These are phyloP conservation scores for Uloborus diversus DNA, from an alignment of 1,140 invertebrate species.

Conservation along the genomic window DNA sequence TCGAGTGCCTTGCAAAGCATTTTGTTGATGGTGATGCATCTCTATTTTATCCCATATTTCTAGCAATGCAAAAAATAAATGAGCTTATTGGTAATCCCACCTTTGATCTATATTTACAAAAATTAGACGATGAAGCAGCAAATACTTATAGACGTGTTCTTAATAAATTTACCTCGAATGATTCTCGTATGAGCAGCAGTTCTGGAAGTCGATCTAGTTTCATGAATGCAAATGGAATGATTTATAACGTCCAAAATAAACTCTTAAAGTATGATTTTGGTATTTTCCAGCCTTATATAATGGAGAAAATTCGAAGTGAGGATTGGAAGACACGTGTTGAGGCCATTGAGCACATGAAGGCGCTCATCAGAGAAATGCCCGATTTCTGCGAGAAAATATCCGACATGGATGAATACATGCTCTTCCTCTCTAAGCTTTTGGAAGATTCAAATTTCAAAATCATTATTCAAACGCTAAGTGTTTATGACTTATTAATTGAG, in stretches of 20 bases:
- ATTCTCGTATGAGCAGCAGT: conserved; percentile 33
- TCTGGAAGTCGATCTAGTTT: conserved; percentile 47
- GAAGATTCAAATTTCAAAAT: conserved; percentile 55
- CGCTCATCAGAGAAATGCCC: conserved; percentile 27
- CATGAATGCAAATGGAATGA: conserved; percentile 22
- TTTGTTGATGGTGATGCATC: conserved; percentile 58
- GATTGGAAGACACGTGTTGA: conserved; percentile 71
- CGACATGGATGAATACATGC: conserved; percentile 51
- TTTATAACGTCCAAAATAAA: not conserved
- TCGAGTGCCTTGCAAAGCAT: conserved; percentile 57
- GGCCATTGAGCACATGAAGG: conserved; percentile 70
- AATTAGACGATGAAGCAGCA: conserved; percentile 43
- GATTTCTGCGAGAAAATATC: conserved; percentile 47
- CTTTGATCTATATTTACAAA: conserved; percentile 50
- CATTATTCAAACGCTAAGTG: conserved; percentile 41
- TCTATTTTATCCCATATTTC: conserved; percentile 59
- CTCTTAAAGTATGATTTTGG: conserved; percentile 46
- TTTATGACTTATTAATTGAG: conserved; percentile 51
- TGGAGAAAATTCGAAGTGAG: conserved; percentile 61
- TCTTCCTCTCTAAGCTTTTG: conserved; percentile 39
- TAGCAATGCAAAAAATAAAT: conserved; percentile 59
- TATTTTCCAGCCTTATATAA: conserved; percentile 49
- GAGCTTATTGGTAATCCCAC: conserved; percentile 51
- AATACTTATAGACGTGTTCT: conserved; percentile 47
- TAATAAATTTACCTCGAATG: conserved; percentile 42